Conservation (phyloP, 2,888 invertebrate genomes). For the Stegana nigrithorax region DNA sequence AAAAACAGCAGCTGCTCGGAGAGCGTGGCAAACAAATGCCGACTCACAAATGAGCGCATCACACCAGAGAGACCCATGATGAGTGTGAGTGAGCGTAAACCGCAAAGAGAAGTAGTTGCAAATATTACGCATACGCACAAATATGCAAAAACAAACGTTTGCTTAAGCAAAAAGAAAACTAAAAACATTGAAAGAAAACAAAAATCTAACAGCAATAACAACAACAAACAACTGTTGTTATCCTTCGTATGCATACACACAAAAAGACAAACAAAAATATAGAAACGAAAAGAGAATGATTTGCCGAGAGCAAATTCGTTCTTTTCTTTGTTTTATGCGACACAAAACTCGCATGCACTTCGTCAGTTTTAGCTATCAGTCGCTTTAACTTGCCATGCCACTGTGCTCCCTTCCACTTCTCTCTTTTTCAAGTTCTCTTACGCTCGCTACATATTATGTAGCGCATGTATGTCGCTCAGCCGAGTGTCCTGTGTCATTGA, state of each 20-base stretch:
- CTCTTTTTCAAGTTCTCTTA: conserved; percentile 22
- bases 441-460: not conserved
- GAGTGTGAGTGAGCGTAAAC: not conserved
- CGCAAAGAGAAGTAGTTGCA: conserved; percentile 20
- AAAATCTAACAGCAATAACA: conserved; percentile 17
- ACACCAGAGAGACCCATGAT: not conserved
- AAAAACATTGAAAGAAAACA: conserved; percentile 21
- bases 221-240: too few species aligned
- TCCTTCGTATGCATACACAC: too few species aligned
- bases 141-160: too few species aligned
- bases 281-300: too few species aligned
- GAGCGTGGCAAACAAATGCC: conserved; percentile 23
- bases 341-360: too few species aligned
- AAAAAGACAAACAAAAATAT: conserved; percentile 34
- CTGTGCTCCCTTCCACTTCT: too few species aligned
- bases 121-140: conserved; percentile 25
- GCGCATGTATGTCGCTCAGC: not conserved
- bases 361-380: too few species aligned
- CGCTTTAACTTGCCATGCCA: too few species aligned
- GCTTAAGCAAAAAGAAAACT: too few species aligned
- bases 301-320: too few species aligned
- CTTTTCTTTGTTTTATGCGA: too few species aligned
- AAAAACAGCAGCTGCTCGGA: conserved; percentile 34
- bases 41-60: not conserved
- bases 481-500: conserved; percentile 32